Conservation (phyloP, 2,113 vertebrate genomes). For the Prochilodus magdalenae region DNA sequence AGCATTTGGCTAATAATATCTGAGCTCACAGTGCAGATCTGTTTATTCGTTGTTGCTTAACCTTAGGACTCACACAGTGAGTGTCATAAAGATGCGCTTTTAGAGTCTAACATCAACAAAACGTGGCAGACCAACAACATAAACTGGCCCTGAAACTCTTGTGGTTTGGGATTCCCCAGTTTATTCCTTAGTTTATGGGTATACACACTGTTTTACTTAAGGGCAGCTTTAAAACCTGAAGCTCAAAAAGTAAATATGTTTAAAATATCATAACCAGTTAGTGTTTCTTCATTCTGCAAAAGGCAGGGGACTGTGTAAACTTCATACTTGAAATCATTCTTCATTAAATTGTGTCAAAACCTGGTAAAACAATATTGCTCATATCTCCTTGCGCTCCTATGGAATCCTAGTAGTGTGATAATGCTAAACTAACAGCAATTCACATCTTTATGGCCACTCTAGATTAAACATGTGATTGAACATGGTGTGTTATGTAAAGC, state of each 20-base stretch:
- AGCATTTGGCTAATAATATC: constrained; percentile 24
- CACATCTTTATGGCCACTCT: too few relatives aligned
- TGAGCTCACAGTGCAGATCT: constrained; percentile 19
- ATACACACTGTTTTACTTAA: background rate
- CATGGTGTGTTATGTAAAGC: too few relatives aligned
- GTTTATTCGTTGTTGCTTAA: background rate
- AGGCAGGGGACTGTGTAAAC: background rate
- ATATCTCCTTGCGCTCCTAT: too few relatives aligned
- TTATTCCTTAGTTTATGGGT: background rate
- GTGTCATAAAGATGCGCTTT: background rate
- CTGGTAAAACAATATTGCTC: too few relatives aligned
- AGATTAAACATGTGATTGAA: too few relatives aligned
- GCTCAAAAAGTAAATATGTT: too few relatives aligned
- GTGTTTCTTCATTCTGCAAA: background rate
- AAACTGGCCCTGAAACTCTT: background rate
- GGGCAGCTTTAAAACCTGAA: background rate
- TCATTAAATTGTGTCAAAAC: too few relatives aligned
- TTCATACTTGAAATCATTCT: background rate
- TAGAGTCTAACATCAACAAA: background rate
- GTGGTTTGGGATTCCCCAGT: background rate
- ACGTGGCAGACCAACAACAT: background rate
- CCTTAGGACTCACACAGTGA: background rate
- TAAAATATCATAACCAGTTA: background rate
- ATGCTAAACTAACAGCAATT: too few relatives aligned
- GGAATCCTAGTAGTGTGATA: too few relatives aligned